Conservation (phyloP, 2,797 vertebrate species). For the Gambusia yucatana region DNA sequence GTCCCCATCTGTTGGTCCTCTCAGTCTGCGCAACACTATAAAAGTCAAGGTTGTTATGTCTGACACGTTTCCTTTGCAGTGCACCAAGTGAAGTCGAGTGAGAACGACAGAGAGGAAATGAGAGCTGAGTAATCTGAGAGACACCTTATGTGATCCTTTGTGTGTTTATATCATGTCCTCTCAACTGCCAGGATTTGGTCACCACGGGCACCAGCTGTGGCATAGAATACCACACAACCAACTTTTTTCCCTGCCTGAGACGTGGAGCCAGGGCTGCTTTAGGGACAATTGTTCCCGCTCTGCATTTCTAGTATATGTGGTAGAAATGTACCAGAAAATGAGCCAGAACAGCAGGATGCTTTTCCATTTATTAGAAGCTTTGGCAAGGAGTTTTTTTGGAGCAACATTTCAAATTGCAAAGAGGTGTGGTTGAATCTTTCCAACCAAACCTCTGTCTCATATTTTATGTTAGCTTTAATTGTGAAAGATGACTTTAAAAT, state of each 20-base stretch:
- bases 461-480: not conserved
- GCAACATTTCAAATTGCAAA: not conserved
- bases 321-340: not conserved
- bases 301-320: not conserved
- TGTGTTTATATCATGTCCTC: slow-evolving; percentile 13
- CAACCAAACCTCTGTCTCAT: not conserved
- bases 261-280: not conserved
- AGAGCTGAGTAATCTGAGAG: slow-evolving; percentile 49
- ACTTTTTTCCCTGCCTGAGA: not conserved
- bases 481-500: not conserved
- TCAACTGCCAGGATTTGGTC: slow-evolving; percentile 14
- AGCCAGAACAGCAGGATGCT: not conserved
- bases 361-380: not conserved
- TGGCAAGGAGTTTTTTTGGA: not conserved
- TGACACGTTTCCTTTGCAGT: slow-evolving; percentile 60
- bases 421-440: not conserved
- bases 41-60: slow-evolving; percentile 64
- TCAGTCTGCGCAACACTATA: slow-evolving; percentile 41
- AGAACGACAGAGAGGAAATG: slow-evolving; percentile 63
- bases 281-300: not conserved
- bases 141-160: slow-evolving; percentile 40
- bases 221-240: not conserved
- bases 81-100: slow-evolving; percentile 48
- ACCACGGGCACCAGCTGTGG: slow-evolving; percentile 6
- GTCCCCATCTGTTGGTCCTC: slow-evolving; percentile 67